Evolutionary conservation across 2,888 invertebrate species (phyloP).

Genomic region (Luperina testacea): DNA sequence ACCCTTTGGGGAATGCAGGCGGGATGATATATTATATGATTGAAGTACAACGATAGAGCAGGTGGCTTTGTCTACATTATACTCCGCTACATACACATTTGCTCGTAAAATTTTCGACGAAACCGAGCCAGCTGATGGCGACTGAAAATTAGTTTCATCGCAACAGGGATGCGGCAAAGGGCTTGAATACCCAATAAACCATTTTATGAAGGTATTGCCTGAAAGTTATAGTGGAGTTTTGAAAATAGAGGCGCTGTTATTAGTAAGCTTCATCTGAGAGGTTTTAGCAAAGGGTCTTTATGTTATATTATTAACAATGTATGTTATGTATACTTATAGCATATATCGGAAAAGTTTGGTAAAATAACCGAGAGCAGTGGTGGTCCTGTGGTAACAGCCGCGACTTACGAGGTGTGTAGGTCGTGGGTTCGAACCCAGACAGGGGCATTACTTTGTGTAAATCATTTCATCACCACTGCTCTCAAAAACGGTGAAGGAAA

Average conservation of each 20-base stretch:
- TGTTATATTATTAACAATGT: not conserved
- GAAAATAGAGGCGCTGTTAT: constrained; percentile 51
- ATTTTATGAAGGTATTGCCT: constrained; percentile 58
- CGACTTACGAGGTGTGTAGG: no score
- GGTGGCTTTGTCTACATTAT: not conserved
- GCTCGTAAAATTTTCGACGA: constrained; percentile 31
- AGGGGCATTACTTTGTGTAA: no score
- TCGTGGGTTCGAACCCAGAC: no score
- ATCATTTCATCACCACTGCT: no score
- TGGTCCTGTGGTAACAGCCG: no score
- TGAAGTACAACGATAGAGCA: not conserved
- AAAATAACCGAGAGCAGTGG: no score
- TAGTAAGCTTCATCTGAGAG: constrained; percentile 19
- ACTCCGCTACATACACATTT: constrained; percentile 2
- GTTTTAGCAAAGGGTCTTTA: not conserved
- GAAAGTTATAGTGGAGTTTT: constrained; percentile 52
- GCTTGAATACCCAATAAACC: constrained; percentile 49
- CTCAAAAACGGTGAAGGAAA: no score
- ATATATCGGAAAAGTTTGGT: not conserved
- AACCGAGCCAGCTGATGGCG: not conserved
- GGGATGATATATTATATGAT: not conserved
- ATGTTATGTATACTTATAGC: not conserved
- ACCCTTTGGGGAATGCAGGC: not conserved
- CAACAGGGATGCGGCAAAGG: constrained; percentile 32
- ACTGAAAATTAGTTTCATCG: constrained; percentile 53